These are phyloP conservation scores for Callipepla californica DNA, from an alignment of 2,113 vertebrate species.

Conservation along the genomic window DNA sequence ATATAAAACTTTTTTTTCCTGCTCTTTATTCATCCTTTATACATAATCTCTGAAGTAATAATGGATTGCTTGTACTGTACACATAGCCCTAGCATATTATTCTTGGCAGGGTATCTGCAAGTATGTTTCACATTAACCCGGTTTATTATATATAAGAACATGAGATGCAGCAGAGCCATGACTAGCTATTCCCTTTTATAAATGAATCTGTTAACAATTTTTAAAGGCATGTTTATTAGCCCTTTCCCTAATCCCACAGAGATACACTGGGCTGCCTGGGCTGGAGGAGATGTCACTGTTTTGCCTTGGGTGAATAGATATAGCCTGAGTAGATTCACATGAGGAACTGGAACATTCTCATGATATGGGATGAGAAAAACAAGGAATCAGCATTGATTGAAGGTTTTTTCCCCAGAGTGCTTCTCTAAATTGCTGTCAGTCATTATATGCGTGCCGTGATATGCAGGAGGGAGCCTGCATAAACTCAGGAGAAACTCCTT, in stretches of 20 bases:
- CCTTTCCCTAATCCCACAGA: not conserved
- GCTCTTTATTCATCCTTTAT: not conserved
- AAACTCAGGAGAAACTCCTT: not conserved
- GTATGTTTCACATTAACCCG: slow-evolving; percentile 42
- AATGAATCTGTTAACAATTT: slow-evolving; percentile 33
- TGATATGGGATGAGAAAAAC: not conserved
- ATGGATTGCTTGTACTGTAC: not conserved
- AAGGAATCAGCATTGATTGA: not conserved
- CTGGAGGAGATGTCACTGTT: not conserved
- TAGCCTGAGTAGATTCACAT: not conserved
- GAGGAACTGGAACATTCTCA: not conserved
- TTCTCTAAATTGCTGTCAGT: not conserved
- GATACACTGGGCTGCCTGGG: not conserved
- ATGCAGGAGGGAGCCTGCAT: not conserved
- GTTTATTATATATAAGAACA: not conserved
- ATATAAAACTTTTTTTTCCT: not conserved
- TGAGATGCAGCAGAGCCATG: not conserved
- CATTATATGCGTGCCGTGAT: not conserved
- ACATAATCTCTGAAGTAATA: not conserved
- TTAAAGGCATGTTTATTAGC: slow-evolving; percentile 9
- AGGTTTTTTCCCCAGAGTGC: not conserved
- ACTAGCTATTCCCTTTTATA: not conserved
- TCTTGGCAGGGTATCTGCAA: slow-evolving; percentile 15
- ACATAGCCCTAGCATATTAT: not conserved
- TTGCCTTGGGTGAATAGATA: not conserved